Evolutionary conservation across 2,113 vertebrate species (phyloP).

Genomic region (Brachypteracias leptosomus): DNA sequence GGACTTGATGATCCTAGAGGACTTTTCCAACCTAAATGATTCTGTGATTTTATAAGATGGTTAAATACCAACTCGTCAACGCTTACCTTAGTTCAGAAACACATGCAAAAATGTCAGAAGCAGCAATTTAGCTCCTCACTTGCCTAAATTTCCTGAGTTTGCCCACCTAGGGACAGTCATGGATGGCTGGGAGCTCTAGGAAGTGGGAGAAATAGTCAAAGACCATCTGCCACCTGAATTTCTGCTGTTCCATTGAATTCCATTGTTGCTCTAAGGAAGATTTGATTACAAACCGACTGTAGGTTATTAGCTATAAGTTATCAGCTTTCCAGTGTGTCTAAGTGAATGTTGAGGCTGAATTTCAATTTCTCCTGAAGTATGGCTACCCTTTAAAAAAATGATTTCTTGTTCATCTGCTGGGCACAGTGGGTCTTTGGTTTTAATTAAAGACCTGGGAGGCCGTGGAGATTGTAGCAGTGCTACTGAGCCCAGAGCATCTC

Average conservation of each 20-base stretch:
- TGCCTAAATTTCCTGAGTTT: not conserved
- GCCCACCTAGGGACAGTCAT: not conserved
- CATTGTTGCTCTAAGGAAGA: not conserved
- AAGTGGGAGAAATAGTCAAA: not conserved
- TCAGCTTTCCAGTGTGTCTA: slow-evolving; percentile 24
- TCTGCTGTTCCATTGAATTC: too few relatives aligned
- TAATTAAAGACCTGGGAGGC: not conserved
- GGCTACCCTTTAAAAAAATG: not conserved
- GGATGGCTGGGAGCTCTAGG: not conserved
- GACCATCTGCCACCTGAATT: not conserved
- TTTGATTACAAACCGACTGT: slow-evolving; percentile 19
- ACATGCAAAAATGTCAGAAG: not conserved
- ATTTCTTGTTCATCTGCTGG: not conserved
- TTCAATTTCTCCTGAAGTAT: not conserved
- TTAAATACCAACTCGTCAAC: too few relatives aligned
- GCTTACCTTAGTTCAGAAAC: not conserved
- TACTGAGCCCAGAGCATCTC: not conserved
- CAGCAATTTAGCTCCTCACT: not conserved
- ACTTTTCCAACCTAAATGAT: too few relatives aligned
- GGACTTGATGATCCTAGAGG: too few relatives aligned
- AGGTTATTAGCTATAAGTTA: slow-evolving; percentile 30
- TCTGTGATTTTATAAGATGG: too few relatives aligned
- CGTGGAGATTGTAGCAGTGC: not conserved
- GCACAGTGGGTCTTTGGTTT: not conserved
- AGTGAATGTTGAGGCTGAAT: slow-evolving; percentile 29